phyloP scores from a whole-genome alignment of 1,140 invertebrate genomes.

The Lordiphosa collinella region DNA sequence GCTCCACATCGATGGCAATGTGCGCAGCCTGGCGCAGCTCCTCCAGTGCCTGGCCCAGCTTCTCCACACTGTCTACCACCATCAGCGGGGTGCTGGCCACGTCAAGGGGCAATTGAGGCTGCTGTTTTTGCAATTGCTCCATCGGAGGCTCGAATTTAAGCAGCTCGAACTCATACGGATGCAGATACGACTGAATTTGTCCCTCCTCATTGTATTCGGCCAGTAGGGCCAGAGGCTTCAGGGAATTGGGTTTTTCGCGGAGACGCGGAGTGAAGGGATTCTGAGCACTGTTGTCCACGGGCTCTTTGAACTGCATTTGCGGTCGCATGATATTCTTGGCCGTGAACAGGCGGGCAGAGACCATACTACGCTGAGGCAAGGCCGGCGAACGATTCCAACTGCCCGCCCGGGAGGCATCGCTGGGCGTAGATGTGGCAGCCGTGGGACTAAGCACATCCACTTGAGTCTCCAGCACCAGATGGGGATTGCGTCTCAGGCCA shows the following conservation, averaged over 20 bases:
- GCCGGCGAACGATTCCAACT: constrained; percentile 63
- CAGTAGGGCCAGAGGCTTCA: constrained; percentile 88
- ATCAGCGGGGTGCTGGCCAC: constrained; percentile 85
- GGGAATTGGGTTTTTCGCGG: constrained; percentile 92
- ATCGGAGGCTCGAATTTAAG: constrained; percentile 83
- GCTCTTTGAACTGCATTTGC: constrained; percentile 91
- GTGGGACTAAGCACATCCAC: constrained; percentile 78
- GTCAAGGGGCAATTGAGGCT: constrained; percentile 78
- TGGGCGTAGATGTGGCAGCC: background rate
- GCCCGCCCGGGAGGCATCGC: constrained; percentile 52
- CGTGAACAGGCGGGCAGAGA: constrained; percentile 82
- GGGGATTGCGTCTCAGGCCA: constrained; percentile 81
- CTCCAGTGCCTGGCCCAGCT: constrained; percentile 85
- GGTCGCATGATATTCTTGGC: constrained; percentile 90
- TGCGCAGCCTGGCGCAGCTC: constrained; percentile 84
- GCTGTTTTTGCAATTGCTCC: constrained; percentile 79
- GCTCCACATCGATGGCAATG: constrained; percentile 94
- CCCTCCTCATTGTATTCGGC: constrained; percentile 85
- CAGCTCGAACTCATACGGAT: constrained; percentile 95
- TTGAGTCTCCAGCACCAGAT: constrained; percentile 79
- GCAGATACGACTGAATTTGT: constrained; percentile 84
- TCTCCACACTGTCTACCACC: constrained; percentile 84
- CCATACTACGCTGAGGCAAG: constrained; percentile 22
- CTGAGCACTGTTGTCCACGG: constrained; percentile 89
- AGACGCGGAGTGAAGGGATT: constrained; percentile 91